Percentiles rank a stretch among this genome's conserved stretches.
These are phyloP conservation scores for Portunus trituberculatus DNA, from an alignment of 1,140 invertebrate species.

Conservation along the genomic window DNA sequence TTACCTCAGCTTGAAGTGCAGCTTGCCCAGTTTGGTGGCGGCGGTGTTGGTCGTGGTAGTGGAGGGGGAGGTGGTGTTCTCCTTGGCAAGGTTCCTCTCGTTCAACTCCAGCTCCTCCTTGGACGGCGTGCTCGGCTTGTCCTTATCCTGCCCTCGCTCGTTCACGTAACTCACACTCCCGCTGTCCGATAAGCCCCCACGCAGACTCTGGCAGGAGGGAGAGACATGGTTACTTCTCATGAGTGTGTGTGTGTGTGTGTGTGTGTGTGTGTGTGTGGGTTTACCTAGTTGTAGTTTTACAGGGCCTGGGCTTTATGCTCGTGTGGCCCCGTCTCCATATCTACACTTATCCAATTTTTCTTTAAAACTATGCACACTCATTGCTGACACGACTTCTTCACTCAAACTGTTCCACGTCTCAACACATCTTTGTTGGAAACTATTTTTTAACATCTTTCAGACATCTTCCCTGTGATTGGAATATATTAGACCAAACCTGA, in stretches of 20 bases:
- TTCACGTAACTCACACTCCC: slow-evolving; percentile 80
- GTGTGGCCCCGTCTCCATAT: too few relatives aligned
- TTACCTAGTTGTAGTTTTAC: too few relatives aligned
- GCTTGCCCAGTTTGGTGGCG: slow-evolving; percentile 87
- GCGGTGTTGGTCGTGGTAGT: slow-evolving; percentile 78
- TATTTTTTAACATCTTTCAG: too few relatives aligned
- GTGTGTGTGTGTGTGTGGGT: background rate
- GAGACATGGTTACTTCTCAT: background rate
- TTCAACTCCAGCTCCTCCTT: slow-evolving; percentile 85
- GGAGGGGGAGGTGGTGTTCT: slow-evolving; percentile 67
- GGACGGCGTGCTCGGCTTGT: slow-evolving; percentile 81
- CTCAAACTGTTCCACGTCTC: too few relatives aligned
- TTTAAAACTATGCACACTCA: too few relatives aligned
- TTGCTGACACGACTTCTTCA: too few relatives aligned
- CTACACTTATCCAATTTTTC: too few relatives aligned
- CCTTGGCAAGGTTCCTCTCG: slow-evolving; percentile 83
- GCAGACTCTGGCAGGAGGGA: background rate
- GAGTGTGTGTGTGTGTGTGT: background rate
- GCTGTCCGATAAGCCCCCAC: background rate
- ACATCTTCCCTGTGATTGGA: too few relatives aligned
- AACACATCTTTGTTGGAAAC: too few relatives aligned
- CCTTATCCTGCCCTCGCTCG: slow-evolving; percentile 78
- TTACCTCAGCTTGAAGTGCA: slow-evolving; percentile 91
- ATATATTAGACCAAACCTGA: too few relatives aligned
- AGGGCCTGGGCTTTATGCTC: too few relatives aligned